Conservation (phyloP, 2,113 vertebrate genomes). For the Anoura caudifer region DNA sequence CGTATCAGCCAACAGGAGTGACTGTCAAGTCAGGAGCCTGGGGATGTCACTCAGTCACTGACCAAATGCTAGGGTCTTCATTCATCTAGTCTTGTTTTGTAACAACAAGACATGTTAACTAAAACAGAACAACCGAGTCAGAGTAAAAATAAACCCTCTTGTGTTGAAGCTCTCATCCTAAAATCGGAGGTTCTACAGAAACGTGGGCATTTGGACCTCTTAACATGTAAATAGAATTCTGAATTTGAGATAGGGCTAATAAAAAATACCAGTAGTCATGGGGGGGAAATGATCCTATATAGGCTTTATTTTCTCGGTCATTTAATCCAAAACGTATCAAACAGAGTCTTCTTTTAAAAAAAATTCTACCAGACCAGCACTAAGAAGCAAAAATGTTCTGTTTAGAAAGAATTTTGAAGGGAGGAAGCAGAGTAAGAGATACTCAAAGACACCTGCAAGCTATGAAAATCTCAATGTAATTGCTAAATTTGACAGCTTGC, state of each 20-base stretch:
- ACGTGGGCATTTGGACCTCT: neutral
- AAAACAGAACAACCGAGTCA: neutral
- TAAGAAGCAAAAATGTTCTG: constrained; percentile 20
- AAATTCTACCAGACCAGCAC: neutral
- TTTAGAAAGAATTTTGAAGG: constrained; percentile 28
- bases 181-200: neutral
- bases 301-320: neutral
- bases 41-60: neutral
- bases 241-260: neutral
- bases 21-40: neutral
- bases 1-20: neutral
- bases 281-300: neutral
- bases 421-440: neutral
- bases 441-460: neutral
- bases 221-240: neutral
- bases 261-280: neutral
- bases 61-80: neutral
- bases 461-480: neutral
- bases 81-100: neutral
- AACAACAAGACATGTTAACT: neutral
- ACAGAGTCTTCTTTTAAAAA: neutral
- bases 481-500: neutral
- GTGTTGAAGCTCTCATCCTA: neutral
- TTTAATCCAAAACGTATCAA: constrained; percentile 31
- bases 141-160: neutral